Conservation (phyloP, 1,140 invertebrate species). For the Lasioglossum albipes region DNA sequence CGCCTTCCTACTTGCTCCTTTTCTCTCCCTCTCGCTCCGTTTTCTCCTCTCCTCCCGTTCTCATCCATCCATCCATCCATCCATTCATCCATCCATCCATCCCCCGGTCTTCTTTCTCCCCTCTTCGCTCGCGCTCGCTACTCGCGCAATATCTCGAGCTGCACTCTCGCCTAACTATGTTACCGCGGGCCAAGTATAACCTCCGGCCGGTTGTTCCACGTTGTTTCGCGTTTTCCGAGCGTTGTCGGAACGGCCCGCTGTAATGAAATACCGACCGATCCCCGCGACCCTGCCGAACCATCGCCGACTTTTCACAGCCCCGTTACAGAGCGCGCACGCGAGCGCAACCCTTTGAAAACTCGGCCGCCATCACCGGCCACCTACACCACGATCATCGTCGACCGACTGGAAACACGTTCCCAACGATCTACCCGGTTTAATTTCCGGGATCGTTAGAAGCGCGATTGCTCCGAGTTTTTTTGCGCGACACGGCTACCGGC, state of each 20-base stretch:
- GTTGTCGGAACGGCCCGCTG: background rate
- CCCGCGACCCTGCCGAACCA: background rate
- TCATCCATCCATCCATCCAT: background rate
- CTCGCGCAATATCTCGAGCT: slow-evolving; percentile 35
- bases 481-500: background rate
- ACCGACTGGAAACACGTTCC: background rate
- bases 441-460: background rate
- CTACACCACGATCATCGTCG: background rate
- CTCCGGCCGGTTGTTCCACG: slow-evolving; percentile 45
- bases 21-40: slow-evolving; percentile 44
- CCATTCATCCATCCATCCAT: too few relatives aligned
- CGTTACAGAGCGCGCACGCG: background rate
- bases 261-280: slow-evolving; percentile 46
- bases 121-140: slow-evolving; percentile 27
- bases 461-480: background rate
- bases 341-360: background rate
- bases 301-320: background rate
- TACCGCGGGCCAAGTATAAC: slow-evolving; percentile 56
- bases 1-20: slow-evolving; percentile 26
- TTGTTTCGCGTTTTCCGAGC: slow-evolving; percentile 57
- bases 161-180: slow-evolving; percentile 58
- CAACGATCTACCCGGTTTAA: background rate
- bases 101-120: slow-evolving; percentile 30
- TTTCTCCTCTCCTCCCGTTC: slow-evolving; percentile 72
- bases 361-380: background rate